phyloP scores from a whole-genome alignment of 1,140 invertebrate genomes.

The Anastrepha ludens region DNA sequence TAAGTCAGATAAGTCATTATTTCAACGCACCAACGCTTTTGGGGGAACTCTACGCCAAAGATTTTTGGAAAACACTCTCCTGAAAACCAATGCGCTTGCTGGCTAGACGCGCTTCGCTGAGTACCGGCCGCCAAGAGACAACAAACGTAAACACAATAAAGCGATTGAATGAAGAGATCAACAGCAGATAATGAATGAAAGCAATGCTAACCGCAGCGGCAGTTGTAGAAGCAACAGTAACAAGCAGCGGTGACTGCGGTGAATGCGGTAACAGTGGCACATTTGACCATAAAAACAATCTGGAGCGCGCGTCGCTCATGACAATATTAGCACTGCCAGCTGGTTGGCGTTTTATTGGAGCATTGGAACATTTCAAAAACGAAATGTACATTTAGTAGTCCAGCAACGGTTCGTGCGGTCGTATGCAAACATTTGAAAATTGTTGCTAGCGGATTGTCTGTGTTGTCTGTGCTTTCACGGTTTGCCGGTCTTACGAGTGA shows the following conservation, averaged over 20 bases:
- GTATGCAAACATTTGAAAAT: neutral
- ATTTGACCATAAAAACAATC: constrained; percentile 8
- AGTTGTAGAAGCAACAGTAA: neutral
- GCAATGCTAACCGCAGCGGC: neutral
- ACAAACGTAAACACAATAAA: neutral
- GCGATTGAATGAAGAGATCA: constrained; percentile 20
- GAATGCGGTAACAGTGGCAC: neutral
- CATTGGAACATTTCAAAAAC: constrained; percentile 24
- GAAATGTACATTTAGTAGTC: constrained; percentile 25
- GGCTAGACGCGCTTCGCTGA: neutral
- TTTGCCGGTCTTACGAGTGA: constrained; percentile 12
- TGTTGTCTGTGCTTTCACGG: neutral
- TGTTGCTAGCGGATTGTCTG: neutral
- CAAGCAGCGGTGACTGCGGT: neutral
- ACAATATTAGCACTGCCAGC: neutral
- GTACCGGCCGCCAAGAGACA: constrained; percentile 12
- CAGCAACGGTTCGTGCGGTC: neutral
- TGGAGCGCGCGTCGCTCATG: neutral
- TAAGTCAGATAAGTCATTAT: constrained; percentile 1
- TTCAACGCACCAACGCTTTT: neutral
- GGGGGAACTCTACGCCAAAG: neutral
- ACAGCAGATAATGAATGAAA: neutral
- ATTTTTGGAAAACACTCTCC: neutral
- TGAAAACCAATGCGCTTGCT: neutral
- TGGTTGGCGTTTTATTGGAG: neutral